Base-by-base conservation (phyloP, 2,113 vertebrate genomes). In the Psammodynastes pulverulentus region DNA sequence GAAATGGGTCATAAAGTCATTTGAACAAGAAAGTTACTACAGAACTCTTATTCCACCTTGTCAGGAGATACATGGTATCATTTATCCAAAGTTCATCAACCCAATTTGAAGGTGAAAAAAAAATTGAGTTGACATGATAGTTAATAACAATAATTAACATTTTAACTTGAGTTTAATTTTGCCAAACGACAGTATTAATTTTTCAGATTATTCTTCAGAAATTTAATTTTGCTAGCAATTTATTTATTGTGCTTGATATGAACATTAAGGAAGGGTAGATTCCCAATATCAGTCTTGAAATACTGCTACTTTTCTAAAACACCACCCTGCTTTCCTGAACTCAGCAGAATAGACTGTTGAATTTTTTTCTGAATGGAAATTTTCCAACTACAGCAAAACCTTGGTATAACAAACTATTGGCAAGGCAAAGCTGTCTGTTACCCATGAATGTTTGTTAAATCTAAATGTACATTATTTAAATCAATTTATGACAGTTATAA, bases 261-360 rank as follows among this genome's bases (percentile, higher is more conserved):
- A 0, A 52, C 5, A 1, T 24, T 13, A 84, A 90, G 56, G 87
- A 1, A 51, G 29, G 86, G n/a, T 21, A 46, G 4, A 0, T 0
- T 0, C 1, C 15, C 67, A 48, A 90, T 39, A 34, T 53, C 89
- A 49, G 49, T 56, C 51, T 67, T 24, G 43, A 88, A 54, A 91
- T 62, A 54, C 45, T 89, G 17, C 86, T 72, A 53, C 4, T 9
- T 24, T 58, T 90, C 34, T 72, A 29, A n/a, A 52, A 21, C 13
- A 43, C 1, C 49, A 7, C 2, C 5, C 34, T 9, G 6, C 72
- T 79, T 39, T 84, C n/a, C 15, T 62, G 79, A 34, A 56, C 3
- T 86, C 15, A 51, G 9, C 1, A 43, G 46, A 53, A 56, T 24
- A 24, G 17, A 39, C 67, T 21, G n/a, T 34, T 79, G 26, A 58